A percentile compares a stretch with the other conserved stretches of the same genome.
phyloP scores from a whole-genome alignment of 2,797 vertebrate genomes.

The Myotis pilosus region DNA sequence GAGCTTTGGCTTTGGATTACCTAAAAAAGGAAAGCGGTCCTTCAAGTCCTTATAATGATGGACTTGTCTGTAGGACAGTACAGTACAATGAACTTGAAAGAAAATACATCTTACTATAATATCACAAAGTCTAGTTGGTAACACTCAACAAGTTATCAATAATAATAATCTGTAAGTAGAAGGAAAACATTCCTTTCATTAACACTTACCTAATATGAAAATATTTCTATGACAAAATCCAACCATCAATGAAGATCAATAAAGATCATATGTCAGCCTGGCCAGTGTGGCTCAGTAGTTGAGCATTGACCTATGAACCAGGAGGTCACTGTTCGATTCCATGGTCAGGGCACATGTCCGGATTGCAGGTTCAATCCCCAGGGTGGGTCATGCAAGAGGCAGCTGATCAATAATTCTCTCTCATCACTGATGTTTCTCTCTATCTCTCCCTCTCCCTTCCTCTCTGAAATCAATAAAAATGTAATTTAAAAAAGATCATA shows the following conservation, averaged over 20 bases:
- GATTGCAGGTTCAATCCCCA: no score
- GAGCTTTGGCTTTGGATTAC: background rate
- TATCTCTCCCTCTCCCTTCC: no score
- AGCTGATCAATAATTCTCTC: no score
- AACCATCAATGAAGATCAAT: background rate
- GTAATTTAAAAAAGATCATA: background rate
- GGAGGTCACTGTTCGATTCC: no score
- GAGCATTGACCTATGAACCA: no score
- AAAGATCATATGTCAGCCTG: background rate
- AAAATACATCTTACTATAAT: background rate
- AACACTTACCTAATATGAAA: conserved; percentile 35
- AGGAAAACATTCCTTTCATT: background rate
- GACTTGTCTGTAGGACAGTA: background rate
- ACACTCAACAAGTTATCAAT: background rate
- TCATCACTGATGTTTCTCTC: no score
- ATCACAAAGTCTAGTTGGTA: background rate
- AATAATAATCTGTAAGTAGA: background rate
- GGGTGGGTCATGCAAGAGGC: no score
- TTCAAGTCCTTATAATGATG: background rate
- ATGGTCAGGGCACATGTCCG: no score
- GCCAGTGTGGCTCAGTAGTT: no score
- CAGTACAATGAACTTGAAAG: background rate
- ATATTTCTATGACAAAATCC: background rate
- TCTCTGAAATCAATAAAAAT: no score
- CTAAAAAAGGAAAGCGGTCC: background rate